These are phyloP conservation scores for Hydroisotoma schaefferi DNA, from an alignment of 2,888 invertebrate species.

Conservation along the genomic window DNA sequence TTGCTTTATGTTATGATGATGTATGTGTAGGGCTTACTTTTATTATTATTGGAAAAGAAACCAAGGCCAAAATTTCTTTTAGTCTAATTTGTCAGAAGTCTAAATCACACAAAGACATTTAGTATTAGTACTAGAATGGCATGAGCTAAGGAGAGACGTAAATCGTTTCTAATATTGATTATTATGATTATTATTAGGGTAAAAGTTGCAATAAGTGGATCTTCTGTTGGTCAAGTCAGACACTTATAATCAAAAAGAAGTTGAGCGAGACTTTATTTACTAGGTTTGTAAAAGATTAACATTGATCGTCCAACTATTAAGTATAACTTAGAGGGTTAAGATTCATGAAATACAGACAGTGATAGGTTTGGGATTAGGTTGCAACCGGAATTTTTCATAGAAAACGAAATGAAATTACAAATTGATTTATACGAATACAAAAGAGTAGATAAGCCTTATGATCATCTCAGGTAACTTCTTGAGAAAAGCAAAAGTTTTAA, in stretches of 20 bases:
- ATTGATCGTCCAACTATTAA: too few relatives aligned
- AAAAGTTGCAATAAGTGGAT: conserved; percentile 1
- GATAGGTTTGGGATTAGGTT: neutral
- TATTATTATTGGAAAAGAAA: too few relatives aligned
- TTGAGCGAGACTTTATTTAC: neutral
- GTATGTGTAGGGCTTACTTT: too few relatives aligned
- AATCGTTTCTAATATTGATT: too few relatives aligned
- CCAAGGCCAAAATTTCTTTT: too few relatives aligned
- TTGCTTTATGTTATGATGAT: too few relatives aligned
- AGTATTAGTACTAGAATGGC: too few relatives aligned
- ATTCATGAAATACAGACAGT: neutral
- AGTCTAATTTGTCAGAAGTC: too few relatives aligned
- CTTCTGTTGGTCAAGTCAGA: conserved; percentile 3
- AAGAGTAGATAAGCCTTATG: neutral
- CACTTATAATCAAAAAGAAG: neutral
- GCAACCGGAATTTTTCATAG: neutral
- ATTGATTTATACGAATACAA: neutral
- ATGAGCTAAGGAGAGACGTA: too few relatives aligned
- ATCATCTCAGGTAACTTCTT: neutral
- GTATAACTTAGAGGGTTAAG: neutral
- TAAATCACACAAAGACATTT: too few relatives aligned
- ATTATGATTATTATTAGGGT: conserved; percentile 5
- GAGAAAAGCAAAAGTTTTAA: neutral
- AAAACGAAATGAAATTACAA: conserved; percentile 1
- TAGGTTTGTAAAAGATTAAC: too few relatives aligned